Evolutionary conservation across 2,113 vertebrate species (phyloP).

Genomic region (Uria aalge): DNA sequence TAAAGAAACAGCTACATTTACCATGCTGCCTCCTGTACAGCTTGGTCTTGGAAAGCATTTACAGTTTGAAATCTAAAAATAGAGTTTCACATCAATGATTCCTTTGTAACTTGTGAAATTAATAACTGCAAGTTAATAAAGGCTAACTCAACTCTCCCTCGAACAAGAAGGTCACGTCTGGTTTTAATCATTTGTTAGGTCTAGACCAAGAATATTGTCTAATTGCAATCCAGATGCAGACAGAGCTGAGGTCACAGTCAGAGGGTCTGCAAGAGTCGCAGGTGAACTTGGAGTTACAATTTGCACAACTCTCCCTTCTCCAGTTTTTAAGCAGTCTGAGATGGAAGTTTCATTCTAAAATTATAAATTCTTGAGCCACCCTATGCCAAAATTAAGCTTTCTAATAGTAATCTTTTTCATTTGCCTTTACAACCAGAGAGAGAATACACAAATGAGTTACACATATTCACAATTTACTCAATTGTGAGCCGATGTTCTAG

Average conservation of each 20-base stretch:
- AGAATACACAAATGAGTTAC: not conserved
- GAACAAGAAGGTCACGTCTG: not conserved
- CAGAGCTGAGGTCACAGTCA: rapidly evolving
- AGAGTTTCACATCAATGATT: not conserved
- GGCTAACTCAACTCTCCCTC: not conserved
- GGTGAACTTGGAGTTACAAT: not conserved
- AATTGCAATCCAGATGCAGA: not conserved
- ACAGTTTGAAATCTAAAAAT: not conserved
- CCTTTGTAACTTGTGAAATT: not conserved
- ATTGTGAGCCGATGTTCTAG: not conserved
- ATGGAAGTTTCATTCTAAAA: not conserved
- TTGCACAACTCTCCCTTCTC: not conserved
- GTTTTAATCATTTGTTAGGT: not conserved
- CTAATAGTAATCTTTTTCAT: not conserved
- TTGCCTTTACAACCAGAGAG: not conserved
- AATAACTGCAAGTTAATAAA: slow-evolving; percentile 10
- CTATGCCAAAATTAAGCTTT: not conserved
- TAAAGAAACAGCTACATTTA: not conserved
- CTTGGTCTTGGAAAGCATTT: not conserved
- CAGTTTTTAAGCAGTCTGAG: not conserved
- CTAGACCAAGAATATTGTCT: not conserved
- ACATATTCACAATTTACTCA: not conserved
- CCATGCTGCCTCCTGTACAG: rapidly evolving
- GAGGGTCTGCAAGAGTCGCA: not conserved
- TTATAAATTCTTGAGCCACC: not conserved